Base-by-base conservation (phyloP, 2,797 vertebrate species). In the Sebastes trivittatus region DNA sequence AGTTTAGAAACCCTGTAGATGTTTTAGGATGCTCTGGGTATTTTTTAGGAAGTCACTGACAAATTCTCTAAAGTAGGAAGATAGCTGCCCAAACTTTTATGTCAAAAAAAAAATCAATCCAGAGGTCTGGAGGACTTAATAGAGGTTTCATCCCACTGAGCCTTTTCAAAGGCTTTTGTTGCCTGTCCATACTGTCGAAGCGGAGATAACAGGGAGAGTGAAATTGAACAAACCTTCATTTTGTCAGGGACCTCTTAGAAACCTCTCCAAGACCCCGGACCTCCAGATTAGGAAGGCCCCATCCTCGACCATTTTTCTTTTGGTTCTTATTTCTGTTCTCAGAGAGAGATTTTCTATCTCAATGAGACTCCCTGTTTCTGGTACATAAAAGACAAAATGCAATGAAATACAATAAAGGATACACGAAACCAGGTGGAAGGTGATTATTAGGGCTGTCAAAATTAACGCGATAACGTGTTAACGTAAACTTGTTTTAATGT, bases 41-140 rank as follows among this genome's bases (percentile, higher is more conserved):
- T 63, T 11, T 11, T 42, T 42, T 2, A 52, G 3, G 10, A 42
- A 80, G 27, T 23, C 14, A 20, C 36, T 65, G 54, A 61, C 46
- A 16, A 25, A 32, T 73, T 49, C 11, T 32, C 7, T 38, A 52
- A 67, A 84, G 74, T 81, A 61, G 9, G 55, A 74, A 36, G n/a
- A 68, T 59, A 7, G 18, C 54, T 60, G 25, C 20, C 25, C 71
- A 83, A 79, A 88, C 61, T 70, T 83, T 81, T 61, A 71, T 75
- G 67, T 68, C 20, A 61, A 83, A 75, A 80, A 74, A 32, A 25
- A 84, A 86, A 88, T 83, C 55, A 71, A 84, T 88, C 54, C 42
- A 38, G 59, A 76, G 74, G 77, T 84, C 63, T 67, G 62, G 20
- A 64, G 54, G 76, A 76, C 66, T 72, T 78, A 86, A 86, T 70